These are phyloP conservation scores for Argentina silus DNA, from an alignment of 2,797 vertebrate species.

Conservation along the genomic window DNA sequence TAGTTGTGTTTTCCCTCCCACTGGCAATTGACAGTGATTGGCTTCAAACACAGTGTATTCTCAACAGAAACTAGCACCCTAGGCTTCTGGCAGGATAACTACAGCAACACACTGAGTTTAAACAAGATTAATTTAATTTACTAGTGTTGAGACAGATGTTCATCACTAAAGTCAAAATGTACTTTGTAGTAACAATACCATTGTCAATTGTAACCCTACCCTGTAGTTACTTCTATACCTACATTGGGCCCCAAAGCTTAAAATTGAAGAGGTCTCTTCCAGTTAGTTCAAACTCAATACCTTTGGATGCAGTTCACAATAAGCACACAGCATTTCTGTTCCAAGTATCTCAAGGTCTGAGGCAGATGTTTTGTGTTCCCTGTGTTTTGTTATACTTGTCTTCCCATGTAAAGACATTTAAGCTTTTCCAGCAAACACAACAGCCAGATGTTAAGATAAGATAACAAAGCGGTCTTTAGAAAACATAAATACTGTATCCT, in stretches of 20 bases:
- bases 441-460: constrained; percentile 60
- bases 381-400: constrained; percentile 70
- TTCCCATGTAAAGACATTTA: constrained; percentile 69
- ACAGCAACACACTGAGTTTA: no score
- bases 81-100: no score
- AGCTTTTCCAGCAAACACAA: constrained; percentile 62
- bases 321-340: constrained; percentile 61
- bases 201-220: constrained; percentile 16
- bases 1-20: no score
- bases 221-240: constrained; percentile 44
- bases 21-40: no score
- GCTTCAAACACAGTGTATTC: no score
- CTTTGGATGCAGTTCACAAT: constrained; percentile 70
- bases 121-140: no score
- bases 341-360: constrained; percentile 60
- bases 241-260: constrained; percentile 52
- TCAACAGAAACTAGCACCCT: no score
- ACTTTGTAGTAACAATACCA: constrained; percentile 19
- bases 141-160: no score
- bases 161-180: no score
- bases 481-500: constrained; percentile 31
- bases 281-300: constrained; percentile 62
- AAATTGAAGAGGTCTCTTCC: constrained; percentile 65
- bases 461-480: constrained; percentile 46
- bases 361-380: constrained; percentile 72